phyloP scores from a whole-genome alignment of 2,113 vertebrate species.

The Hemibagrus wyckioides region DNA sequence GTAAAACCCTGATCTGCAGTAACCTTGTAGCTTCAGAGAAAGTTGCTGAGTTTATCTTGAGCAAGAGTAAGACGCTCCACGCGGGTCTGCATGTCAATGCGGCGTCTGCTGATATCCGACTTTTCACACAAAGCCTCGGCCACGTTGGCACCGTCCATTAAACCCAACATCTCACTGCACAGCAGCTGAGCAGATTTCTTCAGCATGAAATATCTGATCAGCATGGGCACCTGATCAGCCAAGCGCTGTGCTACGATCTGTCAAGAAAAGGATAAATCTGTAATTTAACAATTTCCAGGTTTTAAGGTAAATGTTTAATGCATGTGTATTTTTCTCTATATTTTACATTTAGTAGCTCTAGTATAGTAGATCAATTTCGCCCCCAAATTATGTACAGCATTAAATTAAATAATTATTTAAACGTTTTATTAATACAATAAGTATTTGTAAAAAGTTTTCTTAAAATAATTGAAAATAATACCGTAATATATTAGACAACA shows the following conservation, averaged over 20 bases:
- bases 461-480: too few relatives aligned
- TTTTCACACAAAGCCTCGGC: constrained; percentile 47
- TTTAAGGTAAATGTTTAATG: not conserved
- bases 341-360: not conserved
- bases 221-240: constrained; percentile 57
- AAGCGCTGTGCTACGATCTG: constrained; percentile 56
- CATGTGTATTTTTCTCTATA: not conserved
- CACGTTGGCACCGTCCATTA: constrained; percentile 45
- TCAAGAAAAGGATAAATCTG: not conserved
- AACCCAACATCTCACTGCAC: constrained; percentile 45
- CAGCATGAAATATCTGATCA: constrained; percentile 53
- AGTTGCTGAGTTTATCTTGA: constrained; percentile 42
- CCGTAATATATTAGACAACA: too few relatives aligned
- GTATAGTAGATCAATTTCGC: too few relatives aligned
- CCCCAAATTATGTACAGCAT: too few relatives aligned
- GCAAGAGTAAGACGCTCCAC: constrained; percentile 37
- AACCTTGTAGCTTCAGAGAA: constrained; percentile 58
- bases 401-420: not conserved
- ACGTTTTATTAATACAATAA: not conserved
- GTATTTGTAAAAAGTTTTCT: not conserved
- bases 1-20: not conserved
- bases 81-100: constrained; percentile 37
- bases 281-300: not conserved
- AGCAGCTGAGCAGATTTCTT: constrained; percentile 47
- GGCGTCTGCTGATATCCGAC: constrained; percentile 30